Percentiles rank a stretch among this genome's conserved stretches.
Conservation (phyloP, 2,888 invertebrate species). For the Ornithoptera alexandrae region DNA sequence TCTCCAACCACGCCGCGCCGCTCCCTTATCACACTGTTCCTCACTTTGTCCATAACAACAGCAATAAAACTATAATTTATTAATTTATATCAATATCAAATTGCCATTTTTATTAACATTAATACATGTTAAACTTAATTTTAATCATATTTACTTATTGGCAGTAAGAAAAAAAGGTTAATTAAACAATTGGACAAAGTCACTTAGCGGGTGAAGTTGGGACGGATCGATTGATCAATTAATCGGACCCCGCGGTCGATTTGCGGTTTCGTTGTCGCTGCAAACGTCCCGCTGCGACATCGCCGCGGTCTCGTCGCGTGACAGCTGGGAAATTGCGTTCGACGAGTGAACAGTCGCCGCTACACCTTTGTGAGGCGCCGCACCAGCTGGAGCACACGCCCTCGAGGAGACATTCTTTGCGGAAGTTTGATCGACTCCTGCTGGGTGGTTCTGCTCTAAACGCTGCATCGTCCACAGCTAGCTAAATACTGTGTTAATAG, state of each 20-base stretch:
- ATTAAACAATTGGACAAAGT: neutral
- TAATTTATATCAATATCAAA: no score
- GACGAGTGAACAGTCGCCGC: conserved; percentile 20
- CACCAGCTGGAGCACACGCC: neutral
- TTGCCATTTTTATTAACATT: no score
- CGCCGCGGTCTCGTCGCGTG: conserved; percentile 11
- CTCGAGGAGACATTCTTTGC: conserved; percentile 9
- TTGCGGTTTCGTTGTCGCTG: conserved; percentile 40
- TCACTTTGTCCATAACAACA: no score
- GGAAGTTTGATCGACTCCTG: neutral
- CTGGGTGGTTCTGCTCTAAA: neutral
- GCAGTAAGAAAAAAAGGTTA: no score
- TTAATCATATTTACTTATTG: no score
- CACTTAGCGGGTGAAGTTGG: neutral
- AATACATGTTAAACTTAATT: no score
- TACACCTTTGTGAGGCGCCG: conserved; percentile 17
- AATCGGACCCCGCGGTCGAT: conserved; percentile 40
- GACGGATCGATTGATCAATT: conserved; percentile 14
- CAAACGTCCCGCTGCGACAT: conserved; percentile 5
- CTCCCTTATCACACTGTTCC: no score
- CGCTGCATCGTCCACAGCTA: neutral
- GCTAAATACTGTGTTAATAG: no score
- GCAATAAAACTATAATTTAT: no score
- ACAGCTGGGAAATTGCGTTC: conserved; percentile 26
- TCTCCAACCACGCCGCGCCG: no score